Conservation (phyloP, 64 coral and sea anemone species). For the Montipora efflorescens region DNA sequence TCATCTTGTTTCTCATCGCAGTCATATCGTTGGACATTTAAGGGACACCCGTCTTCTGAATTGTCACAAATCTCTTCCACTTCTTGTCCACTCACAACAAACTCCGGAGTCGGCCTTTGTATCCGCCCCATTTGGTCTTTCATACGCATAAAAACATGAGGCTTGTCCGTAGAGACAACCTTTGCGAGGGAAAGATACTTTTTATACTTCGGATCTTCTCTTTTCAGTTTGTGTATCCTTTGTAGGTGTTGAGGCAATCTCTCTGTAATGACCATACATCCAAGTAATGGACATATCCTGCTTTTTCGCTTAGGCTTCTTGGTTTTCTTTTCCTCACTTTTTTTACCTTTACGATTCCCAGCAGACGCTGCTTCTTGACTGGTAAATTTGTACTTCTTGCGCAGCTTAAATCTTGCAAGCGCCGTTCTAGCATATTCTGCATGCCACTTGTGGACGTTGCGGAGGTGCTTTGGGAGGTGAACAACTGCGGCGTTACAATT, state of each 20-base stretch:
- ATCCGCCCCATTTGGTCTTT: background rate
- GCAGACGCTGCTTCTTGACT: background rate
- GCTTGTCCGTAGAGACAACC: background rate
- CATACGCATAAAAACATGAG: background rate
- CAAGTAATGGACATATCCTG: conserved; percentile 6
- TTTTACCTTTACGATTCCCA: background rate
- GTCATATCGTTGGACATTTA: background rate
- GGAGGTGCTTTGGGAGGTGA: conserved; percentile 71
- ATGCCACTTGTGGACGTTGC: conserved; percentile 70
- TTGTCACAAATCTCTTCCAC: background rate
- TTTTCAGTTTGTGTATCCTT: conserved; percentile 20
- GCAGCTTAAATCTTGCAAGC: background rate
- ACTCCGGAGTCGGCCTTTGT: background rate
- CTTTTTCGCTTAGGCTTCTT: conserved; percentile 8
- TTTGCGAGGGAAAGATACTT: background rate
- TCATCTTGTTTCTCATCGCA: background rate
- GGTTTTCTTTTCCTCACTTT: background rate
- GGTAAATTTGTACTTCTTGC: conserved; percentile 14
- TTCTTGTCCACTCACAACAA: background rate
- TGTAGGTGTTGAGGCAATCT: conserved; percentile 19
- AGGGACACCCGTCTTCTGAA: background rate
- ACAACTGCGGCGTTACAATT: conserved; percentile 54
- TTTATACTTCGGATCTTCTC: background rate
- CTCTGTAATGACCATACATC: conserved; percentile 27
- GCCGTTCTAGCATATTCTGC: conserved; percentile 53